These are phyloP conservation scores for Apis florea DNA, from an alignment of 1,140 invertebrate genomes.

Conservation along the genomic window DNA sequence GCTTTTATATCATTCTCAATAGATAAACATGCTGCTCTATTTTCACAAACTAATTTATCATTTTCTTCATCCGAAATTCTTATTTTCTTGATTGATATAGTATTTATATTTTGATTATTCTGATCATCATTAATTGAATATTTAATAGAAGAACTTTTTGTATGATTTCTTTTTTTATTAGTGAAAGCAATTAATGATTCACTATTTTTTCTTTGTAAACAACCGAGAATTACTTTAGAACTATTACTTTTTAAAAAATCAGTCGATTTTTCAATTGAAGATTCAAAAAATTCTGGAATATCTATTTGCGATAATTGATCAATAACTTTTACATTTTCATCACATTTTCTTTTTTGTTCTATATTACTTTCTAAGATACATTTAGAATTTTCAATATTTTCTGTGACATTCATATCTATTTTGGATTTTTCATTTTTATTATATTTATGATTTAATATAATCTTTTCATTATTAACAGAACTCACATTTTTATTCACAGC, in stretches of 20 bases:
- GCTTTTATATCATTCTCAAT: constrained; percentile 21
- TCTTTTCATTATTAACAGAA: not conserved
- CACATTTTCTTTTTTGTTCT: not conserved
- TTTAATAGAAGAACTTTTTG: constrained; percentile 8
- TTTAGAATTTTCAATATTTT: constrained; percentile 9
- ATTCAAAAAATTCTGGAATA: not conserved
- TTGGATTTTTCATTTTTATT: not conserved
- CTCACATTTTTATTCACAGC: not conserved
- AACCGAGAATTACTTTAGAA: constrained; percentile 16
- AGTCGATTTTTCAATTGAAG: not conserved
- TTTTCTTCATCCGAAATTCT: constrained; percentile 5
- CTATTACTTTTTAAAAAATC: constrained; percentile 34
- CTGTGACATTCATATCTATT: not conserved
- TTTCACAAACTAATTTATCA: not conserved
- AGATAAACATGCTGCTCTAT: not conserved
- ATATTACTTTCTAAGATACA: not conserved
- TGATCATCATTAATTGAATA: not conserved
- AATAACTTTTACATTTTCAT: constrained; percentile 14
- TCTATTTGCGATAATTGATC: constrained; percentile 33
- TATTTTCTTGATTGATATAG: constrained; percentile 18
- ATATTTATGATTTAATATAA: not conserved
- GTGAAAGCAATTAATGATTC: constrained; percentile 10
- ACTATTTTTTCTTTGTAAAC: not conserved
- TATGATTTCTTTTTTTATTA: not conserved
- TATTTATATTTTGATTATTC: not conserved